Evolutionary conservation across 2,113 vertebrate genomes (phyloP), one percentile per base, ranked within the genome.

Genomic region (Sinocyclocheilus grahami): DNA sequence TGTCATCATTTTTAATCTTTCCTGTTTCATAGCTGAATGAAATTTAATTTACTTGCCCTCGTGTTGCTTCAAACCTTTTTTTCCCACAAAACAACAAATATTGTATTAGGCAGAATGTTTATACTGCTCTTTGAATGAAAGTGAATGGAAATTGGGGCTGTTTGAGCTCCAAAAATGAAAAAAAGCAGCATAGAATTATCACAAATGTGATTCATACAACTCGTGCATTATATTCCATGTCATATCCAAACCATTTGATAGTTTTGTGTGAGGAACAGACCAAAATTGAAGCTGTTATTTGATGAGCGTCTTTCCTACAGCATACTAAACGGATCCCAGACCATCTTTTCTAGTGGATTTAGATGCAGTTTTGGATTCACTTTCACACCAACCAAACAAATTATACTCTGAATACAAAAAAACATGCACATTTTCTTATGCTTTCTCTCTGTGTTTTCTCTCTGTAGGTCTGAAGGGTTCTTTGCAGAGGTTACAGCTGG

Each of bases 401-500:
- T 42, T 7, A 42, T 7, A 42, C 65, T 69, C 5, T 69, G 2
- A 33, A 30, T 69, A 3, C 65, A 33, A 12, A 14, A 12, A 11
- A 8, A 13, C 14, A 48, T 67, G 13, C 0, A 67, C 14, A 33
- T 4, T 37, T 8, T 71, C 16, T 71, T 10, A 37, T 3, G 3
- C 30, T 0, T 33, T 69, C 30, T 10, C 58, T 75, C 86, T 0
- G 53, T 13, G n/a, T 91, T 65, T 12, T 9, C 55, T 77, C 86
- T 0, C 55, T 13, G n/a, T 91, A 99, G 98, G 98, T 88, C 93
- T 99, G 39, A 98, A 95, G 88, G 96, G 97, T 76, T 99, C 97
- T 86, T 97, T 99, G 27, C 97, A 98, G 95, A 96, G 98, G 91
- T 95, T 99, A 94, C 98, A 99, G 89, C 94, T 99, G 4, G 98